Evolutionary conservation across 2,797 vertebrate species (phyloP).

Genomic region (Neosilurus mollespiculum): DNA sequence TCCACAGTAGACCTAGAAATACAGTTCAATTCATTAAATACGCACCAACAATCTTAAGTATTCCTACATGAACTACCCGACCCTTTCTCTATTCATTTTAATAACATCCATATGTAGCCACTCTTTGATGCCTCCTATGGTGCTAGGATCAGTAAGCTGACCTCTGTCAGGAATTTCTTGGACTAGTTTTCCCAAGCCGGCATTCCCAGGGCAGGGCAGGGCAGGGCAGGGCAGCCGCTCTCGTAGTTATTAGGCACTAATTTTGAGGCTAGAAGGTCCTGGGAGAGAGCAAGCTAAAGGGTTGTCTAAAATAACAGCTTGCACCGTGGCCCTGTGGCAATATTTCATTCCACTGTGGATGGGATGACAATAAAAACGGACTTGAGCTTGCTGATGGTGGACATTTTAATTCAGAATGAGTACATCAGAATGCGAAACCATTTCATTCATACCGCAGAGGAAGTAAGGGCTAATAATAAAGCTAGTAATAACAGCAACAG

Average conservation of each 20-base stretch:
- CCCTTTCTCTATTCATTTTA: constrained; percentile 4
- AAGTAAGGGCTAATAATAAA: neutral
- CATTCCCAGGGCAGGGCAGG: no score
- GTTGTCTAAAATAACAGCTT: constrained; percentile 24
- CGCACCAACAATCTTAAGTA: neutral
- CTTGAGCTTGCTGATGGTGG: neutral
- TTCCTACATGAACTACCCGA: neutral
- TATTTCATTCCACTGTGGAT: constrained; percentile 3
- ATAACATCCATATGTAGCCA: constrained; percentile 34
- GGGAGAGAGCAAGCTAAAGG: constrained; percentile 37
- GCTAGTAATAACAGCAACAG: neutral
- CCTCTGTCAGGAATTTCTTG: constrained; percentile 39
- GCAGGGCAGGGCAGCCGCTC: neutral
- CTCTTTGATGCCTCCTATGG: constrained; percentile 15
- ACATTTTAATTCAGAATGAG: neutral
- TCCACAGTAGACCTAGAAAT: no score
- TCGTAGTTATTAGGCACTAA: constrained; percentile 26
- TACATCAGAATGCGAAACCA: neutral
- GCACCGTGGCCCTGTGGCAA: neutral
- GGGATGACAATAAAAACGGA: neutral
- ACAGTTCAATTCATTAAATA: no score
- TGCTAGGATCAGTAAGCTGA: constrained; percentile 21
- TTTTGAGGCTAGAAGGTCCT: constrained; percentile 36
- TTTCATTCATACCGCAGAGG: neutral
- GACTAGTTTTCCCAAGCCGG: constrained; percentile 17